Evolutionary conservation across 2,888 invertebrate genomes (phyloP).

Genomic region (Drosophila neotestacea): DNA sequence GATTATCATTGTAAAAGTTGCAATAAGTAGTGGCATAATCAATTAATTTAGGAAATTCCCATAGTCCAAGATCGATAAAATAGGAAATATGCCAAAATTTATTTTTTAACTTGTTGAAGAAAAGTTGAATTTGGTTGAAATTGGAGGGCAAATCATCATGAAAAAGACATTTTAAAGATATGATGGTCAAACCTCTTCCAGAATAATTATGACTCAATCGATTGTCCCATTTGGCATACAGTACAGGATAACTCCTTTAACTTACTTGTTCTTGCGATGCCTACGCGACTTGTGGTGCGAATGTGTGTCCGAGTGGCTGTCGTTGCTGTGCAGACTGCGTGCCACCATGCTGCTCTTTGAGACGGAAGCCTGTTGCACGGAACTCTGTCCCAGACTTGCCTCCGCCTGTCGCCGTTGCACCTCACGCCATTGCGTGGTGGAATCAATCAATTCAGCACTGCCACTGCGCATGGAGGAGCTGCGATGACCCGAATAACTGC

Average conservation of each 20-base stretch:
- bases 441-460: slow-evolving; percentile 91
- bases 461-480: slow-evolving; percentile 84
- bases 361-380: slow-evolving; percentile 90
- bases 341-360: slow-evolving; percentile 87
- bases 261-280: slow-evolving; percentile 88
- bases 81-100: too few species aligned
- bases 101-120: too few species aligned
- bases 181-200: too few species aligned
- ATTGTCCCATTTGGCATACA: too few species aligned
- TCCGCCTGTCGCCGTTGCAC: slow-evolving; percentile 91
- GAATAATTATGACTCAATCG: too few species aligned
- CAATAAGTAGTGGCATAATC: background rate
- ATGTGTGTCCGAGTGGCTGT: slow-evolving; percentile 88
- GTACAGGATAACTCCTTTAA: background rate
- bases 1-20: background rate
- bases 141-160: too few species aligned
- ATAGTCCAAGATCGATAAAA: too few species aligned
- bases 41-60: too few species aligned
- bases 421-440: slow-evolving; percentile 95
- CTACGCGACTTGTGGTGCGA: slow-evolving; percentile 85
- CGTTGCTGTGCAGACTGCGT: slow-evolving; percentile 85
- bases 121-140: too few species aligned
- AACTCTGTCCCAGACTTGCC: slow-evolving; percentile 86
- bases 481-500: slow-evolving; percentile 85
- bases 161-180: too few species aligned